Evolutionary conservation across 2,113 vertebrate genomes (phyloP).

Genomic region (Labeo rohita): DNA sequence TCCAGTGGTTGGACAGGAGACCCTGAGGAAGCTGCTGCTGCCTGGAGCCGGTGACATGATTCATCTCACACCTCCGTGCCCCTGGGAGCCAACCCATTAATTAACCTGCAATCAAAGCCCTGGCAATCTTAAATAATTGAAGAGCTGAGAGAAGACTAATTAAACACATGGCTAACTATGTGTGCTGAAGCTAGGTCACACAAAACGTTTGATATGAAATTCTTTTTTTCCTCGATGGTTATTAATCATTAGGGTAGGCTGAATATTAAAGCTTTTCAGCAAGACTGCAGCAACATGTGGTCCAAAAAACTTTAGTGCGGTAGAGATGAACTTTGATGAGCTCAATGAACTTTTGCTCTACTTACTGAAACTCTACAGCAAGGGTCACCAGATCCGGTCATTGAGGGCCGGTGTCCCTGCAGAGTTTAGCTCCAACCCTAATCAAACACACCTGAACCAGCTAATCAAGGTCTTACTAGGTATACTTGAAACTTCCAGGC

Average conservation of each 20-base stretch:
- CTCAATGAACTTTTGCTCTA: background rate
- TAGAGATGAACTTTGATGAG: background rate
- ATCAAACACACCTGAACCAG: no score
- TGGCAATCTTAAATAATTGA: conserved; percentile 52
- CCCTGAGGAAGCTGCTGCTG: background rate
- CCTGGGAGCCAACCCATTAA: conserved; percentile 38
- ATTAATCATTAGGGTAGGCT: conserved; percentile 2
- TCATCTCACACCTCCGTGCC: conserved; percentile 28
- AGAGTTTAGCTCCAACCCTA: no score
- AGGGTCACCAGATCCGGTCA: no score
- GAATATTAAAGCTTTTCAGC: background rate
- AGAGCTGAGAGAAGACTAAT: conserved; percentile 40
- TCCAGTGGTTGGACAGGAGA: conserved; percentile 5
- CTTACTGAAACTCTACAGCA: background rate
- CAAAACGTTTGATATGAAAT: conserved; percentile 31
- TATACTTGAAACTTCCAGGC: no score
- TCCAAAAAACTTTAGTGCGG: background rate
- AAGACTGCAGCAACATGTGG: background rate
- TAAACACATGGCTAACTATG: conserved; percentile 24
- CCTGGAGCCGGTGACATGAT: conserved; percentile 35
- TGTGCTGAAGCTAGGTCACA: conserved; percentile 26
- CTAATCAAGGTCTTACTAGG: no score
- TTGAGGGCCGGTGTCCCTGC: no score
- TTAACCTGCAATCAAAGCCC: conserved; percentile 52
- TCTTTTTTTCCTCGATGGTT: conserved; percentile 18